phyloP scores from a whole-genome alignment of 1,140 invertebrate species.

The Drosophila orosa region DNA sequence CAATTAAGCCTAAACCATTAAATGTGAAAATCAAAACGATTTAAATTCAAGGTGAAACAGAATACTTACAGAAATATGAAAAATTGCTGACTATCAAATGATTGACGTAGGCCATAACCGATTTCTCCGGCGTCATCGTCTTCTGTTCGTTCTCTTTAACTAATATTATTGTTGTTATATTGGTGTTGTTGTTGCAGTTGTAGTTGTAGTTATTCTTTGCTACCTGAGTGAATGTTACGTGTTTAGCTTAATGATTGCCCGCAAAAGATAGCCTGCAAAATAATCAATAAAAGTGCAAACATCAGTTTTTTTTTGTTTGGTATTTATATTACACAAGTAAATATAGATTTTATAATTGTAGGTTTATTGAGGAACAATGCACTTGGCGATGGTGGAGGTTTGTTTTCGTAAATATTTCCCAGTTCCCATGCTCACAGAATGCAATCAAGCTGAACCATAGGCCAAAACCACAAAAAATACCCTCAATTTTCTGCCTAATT shows the following conservation, averaged over 20 bases:
- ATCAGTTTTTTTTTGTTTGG: constrained; percentile 16
- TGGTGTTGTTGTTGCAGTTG: constrained; percentile 22
- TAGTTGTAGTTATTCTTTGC: constrained; percentile 37
- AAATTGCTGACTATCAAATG: constrained; percentile 83
- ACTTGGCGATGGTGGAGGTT: neutral
- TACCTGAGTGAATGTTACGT: constrained; percentile 77
- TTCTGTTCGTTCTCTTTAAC: constrained; percentile 21
- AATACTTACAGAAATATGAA: constrained; percentile 83
- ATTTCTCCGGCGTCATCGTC: constrained; percentile 82
- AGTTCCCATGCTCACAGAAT: constrained; percentile 3
- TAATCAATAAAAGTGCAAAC: constrained; percentile 62
- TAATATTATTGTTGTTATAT: constrained; percentile 30
- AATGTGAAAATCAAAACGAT: neutral
- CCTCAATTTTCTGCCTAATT: constrained; percentile 56
- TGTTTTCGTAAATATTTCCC: neutral
- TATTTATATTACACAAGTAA: constrained; percentile 9
- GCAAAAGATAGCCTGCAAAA: constrained; percentile 67
- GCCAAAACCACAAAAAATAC: constrained; percentile 20
- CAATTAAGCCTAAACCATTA: neutral
- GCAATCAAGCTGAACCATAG: constrained; percentile 48
- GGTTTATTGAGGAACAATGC: constrained; percentile 20
- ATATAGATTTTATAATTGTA: constrained; percentile 19
- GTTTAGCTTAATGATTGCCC: constrained; percentile 74
- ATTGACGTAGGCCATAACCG: constrained; percentile 80
- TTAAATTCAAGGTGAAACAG: neutral